phyloP scores from a whole-genome alignment of 2,113 vertebrate species.

The Dendrocopos noguchii region DNA sequence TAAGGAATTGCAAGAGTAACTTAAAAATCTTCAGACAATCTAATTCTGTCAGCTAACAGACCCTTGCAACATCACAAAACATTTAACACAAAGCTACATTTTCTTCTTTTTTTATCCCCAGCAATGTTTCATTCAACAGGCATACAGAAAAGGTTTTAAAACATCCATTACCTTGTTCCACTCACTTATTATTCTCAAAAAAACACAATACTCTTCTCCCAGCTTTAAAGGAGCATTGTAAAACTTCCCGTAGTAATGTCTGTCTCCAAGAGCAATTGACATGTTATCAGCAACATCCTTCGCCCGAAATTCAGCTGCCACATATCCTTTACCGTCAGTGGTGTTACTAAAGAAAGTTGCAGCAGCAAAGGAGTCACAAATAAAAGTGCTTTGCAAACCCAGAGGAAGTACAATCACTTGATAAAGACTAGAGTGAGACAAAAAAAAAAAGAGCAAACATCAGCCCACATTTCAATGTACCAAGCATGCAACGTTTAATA shows the following conservation, averaged over 20 bases:
- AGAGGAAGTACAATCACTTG: constrained; percentile 90
- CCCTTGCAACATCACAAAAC: neutral
- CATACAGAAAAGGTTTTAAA: neutral
- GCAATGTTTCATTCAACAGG: neutral
- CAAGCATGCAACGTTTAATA: neutral
- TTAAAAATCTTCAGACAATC: neutral
- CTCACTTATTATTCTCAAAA: constrained; percentile 86
- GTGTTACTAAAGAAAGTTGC: constrained; percentile 70
- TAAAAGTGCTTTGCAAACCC: constrained; percentile 78
- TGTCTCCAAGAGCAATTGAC: constrained; percentile 87
- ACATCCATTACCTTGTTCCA: constrained; percentile 85
- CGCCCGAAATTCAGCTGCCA: constrained; percentile 84
- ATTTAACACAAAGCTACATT: neutral
- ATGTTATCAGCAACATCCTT: constrained; percentile 73
- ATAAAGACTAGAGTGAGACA: constrained; percentile 83
- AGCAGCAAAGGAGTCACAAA: constrained; percentile 79
- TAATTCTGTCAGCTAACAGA: neutral
- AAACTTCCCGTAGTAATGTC: constrained; percentile 83
- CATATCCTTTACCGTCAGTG: constrained; percentile 72
- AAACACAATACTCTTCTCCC: constrained; percentile 85
- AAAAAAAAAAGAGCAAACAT: constrained; percentile 49
- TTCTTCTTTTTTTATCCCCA: neutral
- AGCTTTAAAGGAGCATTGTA: constrained; percentile 89
- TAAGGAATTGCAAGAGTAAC: neutral
- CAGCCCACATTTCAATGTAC: neutral